phyloP scores from a whole-genome alignment of 2,797 vertebrate species.

The Notoglanidium macrostoma region DNA sequence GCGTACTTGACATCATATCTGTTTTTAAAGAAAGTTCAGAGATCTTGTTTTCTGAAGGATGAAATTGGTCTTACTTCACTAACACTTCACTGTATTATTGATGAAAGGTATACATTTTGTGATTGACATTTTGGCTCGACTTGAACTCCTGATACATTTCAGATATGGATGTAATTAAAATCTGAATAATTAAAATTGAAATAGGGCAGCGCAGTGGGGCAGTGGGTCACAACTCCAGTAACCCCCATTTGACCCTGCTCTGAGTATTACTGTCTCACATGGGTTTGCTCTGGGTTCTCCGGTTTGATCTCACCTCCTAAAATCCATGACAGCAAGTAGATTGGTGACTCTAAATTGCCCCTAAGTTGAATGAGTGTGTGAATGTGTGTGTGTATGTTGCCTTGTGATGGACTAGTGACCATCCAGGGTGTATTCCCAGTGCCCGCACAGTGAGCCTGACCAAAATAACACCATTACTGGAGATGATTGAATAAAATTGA shows the following conservation, averaged over 20 bases:
- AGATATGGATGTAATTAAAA: background rate
- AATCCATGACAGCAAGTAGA: background rate
- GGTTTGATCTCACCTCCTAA: background rate
- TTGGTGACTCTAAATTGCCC: too few species aligned
- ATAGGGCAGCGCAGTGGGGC: background rate
- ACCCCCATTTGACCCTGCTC: background rate
- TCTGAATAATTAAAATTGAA: background rate
- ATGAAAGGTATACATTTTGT: too few species aligned
- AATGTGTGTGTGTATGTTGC: background rate
- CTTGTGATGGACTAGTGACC: background rate
- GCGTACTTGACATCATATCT: background rate
- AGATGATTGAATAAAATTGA: background rate
- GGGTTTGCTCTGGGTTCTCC: background rate
- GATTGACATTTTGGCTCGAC: background rate
- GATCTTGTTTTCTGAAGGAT: constrained; percentile 1
- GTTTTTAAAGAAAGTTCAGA: background rate
- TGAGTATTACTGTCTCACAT: background rate
- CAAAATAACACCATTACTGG: background rate
- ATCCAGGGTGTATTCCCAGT: background rate
- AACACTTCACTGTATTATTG: background rate
- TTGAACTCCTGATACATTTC: background rate
- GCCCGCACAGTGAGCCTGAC: background rate
- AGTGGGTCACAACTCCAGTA: background rate
- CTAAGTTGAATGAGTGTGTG: background rate
- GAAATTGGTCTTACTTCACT: background rate